Conservation (phyloP, 2,888 invertebrate genomes). For the Cryptophagus acutangulus region DNA sequence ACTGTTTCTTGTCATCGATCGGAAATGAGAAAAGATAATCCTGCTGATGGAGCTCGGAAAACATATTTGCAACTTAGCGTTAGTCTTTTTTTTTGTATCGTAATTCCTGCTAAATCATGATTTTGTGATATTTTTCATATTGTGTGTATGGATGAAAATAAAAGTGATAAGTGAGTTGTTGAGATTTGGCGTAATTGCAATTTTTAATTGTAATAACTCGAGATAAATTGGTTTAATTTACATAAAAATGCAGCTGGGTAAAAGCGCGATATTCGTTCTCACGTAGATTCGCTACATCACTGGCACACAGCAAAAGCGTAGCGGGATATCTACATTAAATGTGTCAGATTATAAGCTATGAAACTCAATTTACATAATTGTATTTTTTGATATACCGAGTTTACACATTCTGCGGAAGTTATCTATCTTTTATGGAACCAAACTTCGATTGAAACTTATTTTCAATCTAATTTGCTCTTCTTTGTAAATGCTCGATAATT, state of each 20-base stretch:
- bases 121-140: not conserved
- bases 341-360: conserved; percentile 43
- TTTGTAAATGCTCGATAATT: too few relatives aligned
- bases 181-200: conserved; percentile 24
- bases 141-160: not conserved
- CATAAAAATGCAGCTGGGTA: conserved; percentile 35
- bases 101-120: not conserved
- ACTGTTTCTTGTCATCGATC: too few relatives aligned
- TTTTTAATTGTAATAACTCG: conserved; percentile 33
- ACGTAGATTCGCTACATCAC: conserved; percentile 34
- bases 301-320: conserved; percentile 10
- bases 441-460: too few relatives aligned
- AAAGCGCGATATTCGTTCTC: conserved; percentile 31
- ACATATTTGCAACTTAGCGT: too few relatives aligned
- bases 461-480: too few relatives aligned
- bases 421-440: too few relatives aligned
- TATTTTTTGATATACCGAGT: conserved; percentile 28
- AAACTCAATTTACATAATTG: conserved; percentile 40
- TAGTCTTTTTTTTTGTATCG: not conserved
- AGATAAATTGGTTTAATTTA: conserved; percentile 39
- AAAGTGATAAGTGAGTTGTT: conserved; percentile 8
- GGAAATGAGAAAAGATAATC: too few relatives aligned
- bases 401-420: too few relatives aligned
- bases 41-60: too few relatives aligned
- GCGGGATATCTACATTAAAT: conserved; percentile 39